phyloP scores from a whole-genome alignment of 2,113 vertebrate species.

The Poecilia latipinna region DNA sequence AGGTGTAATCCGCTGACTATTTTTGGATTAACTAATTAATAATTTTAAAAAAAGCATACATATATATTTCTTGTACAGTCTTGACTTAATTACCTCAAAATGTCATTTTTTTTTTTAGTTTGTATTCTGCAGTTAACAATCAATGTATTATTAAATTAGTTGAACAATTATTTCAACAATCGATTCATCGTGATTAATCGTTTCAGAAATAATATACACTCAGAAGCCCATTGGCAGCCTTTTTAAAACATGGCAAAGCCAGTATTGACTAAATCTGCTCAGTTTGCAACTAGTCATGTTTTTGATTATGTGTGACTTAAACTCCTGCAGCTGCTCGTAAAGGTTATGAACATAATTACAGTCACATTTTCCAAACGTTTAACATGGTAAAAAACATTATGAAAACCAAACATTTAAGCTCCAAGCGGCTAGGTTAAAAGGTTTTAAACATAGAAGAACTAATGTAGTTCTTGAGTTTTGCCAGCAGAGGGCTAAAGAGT shows the following conservation, averaged over 20 bases:
- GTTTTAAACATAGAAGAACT: not conserved
- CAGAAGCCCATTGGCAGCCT: not conserved
- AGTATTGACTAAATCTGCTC: not conserved
- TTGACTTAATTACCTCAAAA: too few species aligned
- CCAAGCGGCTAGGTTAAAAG: not conserved
- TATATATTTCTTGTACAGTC: too few species aligned
- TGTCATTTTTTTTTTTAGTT: too few species aligned
- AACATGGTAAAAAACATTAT: too few species aligned
- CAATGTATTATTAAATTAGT: too few species aligned
- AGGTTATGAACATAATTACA: not conserved
- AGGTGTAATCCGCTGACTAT: too few species aligned
- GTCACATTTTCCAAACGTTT: not conserved
- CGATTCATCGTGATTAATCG: too few species aligned
- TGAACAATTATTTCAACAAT: too few species aligned
- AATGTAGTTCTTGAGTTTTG: constrained; percentile 30
- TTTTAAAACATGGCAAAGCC: not conserved
- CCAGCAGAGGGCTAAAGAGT: constrained; percentile 76
- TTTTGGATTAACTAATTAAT: too few species aligned
- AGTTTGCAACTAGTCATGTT: not conserved
- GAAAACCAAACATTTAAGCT: not conserved
- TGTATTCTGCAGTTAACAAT: too few species aligned
- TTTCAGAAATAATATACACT: not conserved
- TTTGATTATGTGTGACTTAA: not conserved
- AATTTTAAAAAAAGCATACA: too few species aligned
- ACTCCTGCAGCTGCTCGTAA: not conserved